Conservation (phyloP, 1,140 invertebrate genomes). For the Popillia japonica region DNA sequence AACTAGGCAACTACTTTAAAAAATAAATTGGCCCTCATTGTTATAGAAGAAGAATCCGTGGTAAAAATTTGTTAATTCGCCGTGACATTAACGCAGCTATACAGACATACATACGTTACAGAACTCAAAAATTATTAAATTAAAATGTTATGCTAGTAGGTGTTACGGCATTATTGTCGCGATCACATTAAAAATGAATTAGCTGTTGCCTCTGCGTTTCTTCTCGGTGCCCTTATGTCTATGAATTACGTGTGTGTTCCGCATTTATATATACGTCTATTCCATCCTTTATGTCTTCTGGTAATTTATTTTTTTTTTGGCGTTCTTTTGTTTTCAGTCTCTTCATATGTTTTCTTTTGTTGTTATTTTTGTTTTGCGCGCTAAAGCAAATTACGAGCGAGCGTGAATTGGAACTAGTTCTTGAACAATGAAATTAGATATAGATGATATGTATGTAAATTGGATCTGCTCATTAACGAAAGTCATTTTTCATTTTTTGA, state of each 20-base stretch:
- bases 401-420: not conserved
- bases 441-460: not conserved
- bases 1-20: slow-evolving; percentile 23
- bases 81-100: slow-evolving; percentile 16
- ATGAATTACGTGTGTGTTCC: not conserved
- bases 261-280: not conserved
- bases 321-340: not conserved
- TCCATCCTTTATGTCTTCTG: not conserved
- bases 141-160: slow-evolving; percentile 54
- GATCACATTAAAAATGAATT: slow-evolving; percentile 54
- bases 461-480: not conserved
- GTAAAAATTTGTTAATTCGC: slow-evolving; percentile 34
- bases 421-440: not conserved
- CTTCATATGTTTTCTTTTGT: not conserved
- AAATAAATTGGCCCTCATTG: slow-evolving; percentile 11
- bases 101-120: slow-evolving; percentile 6
- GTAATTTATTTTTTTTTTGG: not conserved
- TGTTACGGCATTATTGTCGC: slow-evolving; percentile 54
- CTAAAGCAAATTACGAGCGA: not conserved
- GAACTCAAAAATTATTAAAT: slow-evolving; percentile 51
- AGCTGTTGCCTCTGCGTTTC: slow-evolving; percentile 35
- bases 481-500: not conserved
- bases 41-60: not conserved
- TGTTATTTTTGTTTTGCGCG: not conserved
- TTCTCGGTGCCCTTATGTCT: not conserved